Conservation (phyloP, 2,113 vertebrate genomes). For the Oncorhynchus keta region DNA sequence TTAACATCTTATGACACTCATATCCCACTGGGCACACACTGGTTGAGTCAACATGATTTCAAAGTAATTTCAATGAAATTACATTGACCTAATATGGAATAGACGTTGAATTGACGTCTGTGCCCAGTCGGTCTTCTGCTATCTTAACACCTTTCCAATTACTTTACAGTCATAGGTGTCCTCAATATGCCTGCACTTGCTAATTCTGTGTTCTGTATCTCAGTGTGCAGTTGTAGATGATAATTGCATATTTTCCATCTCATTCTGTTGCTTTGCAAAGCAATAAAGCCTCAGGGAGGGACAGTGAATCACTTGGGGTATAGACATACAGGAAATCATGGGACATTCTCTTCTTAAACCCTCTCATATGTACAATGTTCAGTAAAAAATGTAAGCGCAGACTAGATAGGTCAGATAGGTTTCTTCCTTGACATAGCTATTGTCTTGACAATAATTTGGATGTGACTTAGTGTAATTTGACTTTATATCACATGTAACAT, state of each 20-base stretch:
- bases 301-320: neutral
- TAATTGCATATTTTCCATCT: neutral
- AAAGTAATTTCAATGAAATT: no score
- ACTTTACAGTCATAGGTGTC: neutral
- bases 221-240: neutral
- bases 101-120: no score
- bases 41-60: no score
- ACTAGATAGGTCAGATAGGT: no score
- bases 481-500: no score
- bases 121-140: neutral
- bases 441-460: no score
- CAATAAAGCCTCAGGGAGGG: neutral
- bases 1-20: neutral
- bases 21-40: neutral
- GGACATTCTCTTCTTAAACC: neutral
- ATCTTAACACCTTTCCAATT: neutral
- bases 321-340: neutral
- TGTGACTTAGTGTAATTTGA: no score
- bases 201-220: neutral
- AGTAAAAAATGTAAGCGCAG: neutral
- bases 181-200: neutral
- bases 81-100: no score
- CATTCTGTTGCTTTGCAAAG: neutral
- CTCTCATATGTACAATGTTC: neutral
- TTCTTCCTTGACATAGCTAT: no score